Evolutionary conservation across 2,888 invertebrate species (phyloP), one percentile per base, ranked within the genome.

Genomic region (Chrysolina oricalcia): DNA sequence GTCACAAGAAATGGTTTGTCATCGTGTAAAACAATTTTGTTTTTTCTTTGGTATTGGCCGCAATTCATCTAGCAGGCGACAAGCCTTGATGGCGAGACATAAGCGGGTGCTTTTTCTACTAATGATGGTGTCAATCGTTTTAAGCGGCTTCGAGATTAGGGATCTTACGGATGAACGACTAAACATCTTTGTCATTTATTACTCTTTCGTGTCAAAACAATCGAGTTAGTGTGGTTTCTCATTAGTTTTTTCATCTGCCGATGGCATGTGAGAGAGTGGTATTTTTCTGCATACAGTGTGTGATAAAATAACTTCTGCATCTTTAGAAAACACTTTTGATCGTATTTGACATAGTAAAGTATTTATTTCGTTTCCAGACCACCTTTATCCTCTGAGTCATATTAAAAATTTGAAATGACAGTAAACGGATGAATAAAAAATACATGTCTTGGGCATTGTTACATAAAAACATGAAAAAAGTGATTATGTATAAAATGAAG

Each of bases 41-140:
- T 76, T 76, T 78, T 75, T 69, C 65, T 74, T 56, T 63, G 73
- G 59, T 66, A 70, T 66, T 65, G 68, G 68, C 65, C 50, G 81
- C 70, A 79, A 82, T 81, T 81, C 75, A 78, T 81, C 81, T 81
- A 72, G 74, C 78, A 74, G 78, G 80, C 79, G 82, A 81, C 81
- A 82, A 80, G 79, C 80, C 80, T 35, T 78, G 78, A 81, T 79
- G 78, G 78, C 70, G 76, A 76, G 78, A 80, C 79, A 79, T 82
- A 84, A 85, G 84, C 83, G 85, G 85, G 85, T 78, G 81, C 80
- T 84, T 85, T 85, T 85, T 85, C 84, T 79, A 80, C 81, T 85
- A 86, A 86, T 83, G 83, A 84, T 81, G 78, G 82, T 83, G 84
- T 85, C 84, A 85, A 84, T 84, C 85, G 80, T 68, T 80, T 80